A percentile compares a stretch with the other conserved stretches of the same genome.
Conservation (phyloP, 2,113 vertebrate species). For the Heterochromis multidens region DNA sequence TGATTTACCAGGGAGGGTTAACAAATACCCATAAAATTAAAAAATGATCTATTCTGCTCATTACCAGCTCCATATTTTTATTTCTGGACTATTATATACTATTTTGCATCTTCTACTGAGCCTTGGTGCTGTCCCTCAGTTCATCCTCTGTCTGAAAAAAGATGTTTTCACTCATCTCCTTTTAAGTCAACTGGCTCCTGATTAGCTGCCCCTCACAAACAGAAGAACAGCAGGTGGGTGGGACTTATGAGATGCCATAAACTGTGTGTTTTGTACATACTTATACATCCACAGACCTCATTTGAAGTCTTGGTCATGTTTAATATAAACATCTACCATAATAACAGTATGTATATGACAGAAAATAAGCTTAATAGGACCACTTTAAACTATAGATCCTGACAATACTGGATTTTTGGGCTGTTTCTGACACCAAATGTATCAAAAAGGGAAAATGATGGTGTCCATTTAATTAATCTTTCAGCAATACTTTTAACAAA, state of each 20-base stretch:
- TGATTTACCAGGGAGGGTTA: accelerated
- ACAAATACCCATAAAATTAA: not conserved
- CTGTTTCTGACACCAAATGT: not conserved
- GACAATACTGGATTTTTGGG: not conserved
- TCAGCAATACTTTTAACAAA: too few relatives aligned
- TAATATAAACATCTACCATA: not conserved
- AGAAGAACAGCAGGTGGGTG: not conserved
- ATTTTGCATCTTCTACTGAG: too few relatives aligned
- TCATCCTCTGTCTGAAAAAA: too few relatives aligned
- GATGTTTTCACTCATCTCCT: not conserved
- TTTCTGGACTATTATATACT: not conserved
- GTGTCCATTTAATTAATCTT: too few relatives aligned
- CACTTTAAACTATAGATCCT: not conserved
- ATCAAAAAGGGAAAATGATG: not conserved
- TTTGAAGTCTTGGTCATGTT: not conserved
- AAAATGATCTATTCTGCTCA: not conserved
- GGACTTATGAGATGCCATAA: not conserved
- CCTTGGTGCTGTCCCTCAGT: too few relatives aligned
- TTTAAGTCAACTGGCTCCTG: not conserved
- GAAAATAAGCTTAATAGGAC: not conserved
- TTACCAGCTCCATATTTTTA: not conserved
- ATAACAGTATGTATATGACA: not conserved
- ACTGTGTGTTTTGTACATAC: too few relatives aligned
- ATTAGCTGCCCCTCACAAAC: not conserved
- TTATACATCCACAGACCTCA: not conserved